Evolutionary conservation across 2,888 invertebrate genomes (phyloP), one percentile per base, ranked within the genome.

Genomic region (Thumatha senex): DNA sequence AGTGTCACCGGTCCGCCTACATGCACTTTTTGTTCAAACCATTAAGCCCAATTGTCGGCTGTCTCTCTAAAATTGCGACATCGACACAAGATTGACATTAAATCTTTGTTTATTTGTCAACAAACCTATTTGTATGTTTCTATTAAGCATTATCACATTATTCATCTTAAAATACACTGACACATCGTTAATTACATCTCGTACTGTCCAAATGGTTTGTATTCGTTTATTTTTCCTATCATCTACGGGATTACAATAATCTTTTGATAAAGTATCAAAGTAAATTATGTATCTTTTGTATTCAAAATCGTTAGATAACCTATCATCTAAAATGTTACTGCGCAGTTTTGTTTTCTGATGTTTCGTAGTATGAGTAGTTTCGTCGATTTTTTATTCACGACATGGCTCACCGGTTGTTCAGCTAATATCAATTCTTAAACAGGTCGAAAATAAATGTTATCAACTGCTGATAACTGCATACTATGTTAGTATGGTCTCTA

Each of bases 21-120:
- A 64, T 70, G 54, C 41, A 33, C 33, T 54, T 50, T 51, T 57
- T 62, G 59, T 56, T 74, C 65, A 74, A 61, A 57, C 71, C 67
- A 76, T 81, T 78, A 72, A 78, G 74, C 65, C 62, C 64, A 68
- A 76, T 78, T 78, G 78, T 84, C 66, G 62, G 59, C 61, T 79
- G 80, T 83, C n/a, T n/a, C n/a, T n/a, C 80, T 78, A 61, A 65
- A 67, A 58, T 67, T 64, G 70, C 58, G 70, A 78, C 80, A 71
- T 66, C 66, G 71, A 73, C 70, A 74, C 69, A 56, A 57, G 80
- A 81, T 58, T 79, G 80, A 77, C 82, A 69, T 69, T 56, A 68
- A 62, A 67, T 75, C 75, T 70, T 63, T 69, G 61, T 68, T 54
- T 73, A 72, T 73, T 67, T 58, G 63, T 71, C 73, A 72, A 74